Conservation (phyloP, 2,797 vertebrate genomes). For the Dipus sagitta region DNA sequence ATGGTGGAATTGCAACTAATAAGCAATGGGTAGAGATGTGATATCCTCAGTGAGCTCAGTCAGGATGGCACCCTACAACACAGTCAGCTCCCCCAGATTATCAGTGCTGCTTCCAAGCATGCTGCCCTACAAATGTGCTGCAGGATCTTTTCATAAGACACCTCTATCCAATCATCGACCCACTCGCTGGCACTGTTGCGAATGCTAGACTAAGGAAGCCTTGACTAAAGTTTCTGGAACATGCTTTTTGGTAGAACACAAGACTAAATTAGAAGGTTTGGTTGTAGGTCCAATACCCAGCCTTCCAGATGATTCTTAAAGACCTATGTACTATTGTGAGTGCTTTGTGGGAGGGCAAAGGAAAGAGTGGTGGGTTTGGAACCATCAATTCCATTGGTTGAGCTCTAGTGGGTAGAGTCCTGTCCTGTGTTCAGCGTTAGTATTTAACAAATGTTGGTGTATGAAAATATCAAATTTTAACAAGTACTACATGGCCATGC, state of each 20-base stretch:
- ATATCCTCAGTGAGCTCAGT: too few species aligned
- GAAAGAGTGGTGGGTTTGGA: neutral
- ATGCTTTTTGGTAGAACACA: neutral
- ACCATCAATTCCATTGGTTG: neutral
- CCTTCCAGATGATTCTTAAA: neutral
- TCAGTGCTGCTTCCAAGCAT: neutral
- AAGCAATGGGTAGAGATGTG: too few species aligned
- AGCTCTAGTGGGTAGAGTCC: neutral
- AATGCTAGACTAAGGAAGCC: neutral
- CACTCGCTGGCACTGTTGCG: neutral
- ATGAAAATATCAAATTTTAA: neutral
- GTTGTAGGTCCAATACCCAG: neutral
- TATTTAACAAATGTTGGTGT: neutral
- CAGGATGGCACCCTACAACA: too few species aligned
- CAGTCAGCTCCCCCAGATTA: neutral
- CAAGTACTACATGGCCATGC: neutral
- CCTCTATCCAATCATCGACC: neutral
- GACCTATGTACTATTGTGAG: neutral
- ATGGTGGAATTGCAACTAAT: neutral
- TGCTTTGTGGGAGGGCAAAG: neutral
- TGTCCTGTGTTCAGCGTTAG: neutral
- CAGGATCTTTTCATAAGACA: neutral
- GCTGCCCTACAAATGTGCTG: neutral
- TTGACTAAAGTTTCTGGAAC: neutral
- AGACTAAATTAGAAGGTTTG: slow-evolving; percentile 23